A percentile compares a stretch with the other conserved stretches of the same genome.
Conservation (phyloP, 2,113 vertebrate genomes). For the Coregonus clupeaformis region DNA sequence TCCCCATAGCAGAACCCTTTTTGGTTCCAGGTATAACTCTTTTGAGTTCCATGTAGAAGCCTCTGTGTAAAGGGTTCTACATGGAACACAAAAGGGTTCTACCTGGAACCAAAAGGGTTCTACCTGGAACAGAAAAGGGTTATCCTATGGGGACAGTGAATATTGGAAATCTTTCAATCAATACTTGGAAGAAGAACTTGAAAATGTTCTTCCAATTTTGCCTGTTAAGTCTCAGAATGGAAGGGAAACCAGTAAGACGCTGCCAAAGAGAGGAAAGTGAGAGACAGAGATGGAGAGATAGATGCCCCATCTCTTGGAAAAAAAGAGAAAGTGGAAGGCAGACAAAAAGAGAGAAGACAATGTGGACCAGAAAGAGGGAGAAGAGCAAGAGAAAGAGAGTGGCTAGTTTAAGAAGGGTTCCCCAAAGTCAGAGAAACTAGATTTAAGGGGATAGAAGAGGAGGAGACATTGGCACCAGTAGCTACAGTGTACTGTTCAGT, state of each 20-base stretch:
- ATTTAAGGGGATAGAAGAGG: no score
- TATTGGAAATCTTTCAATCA: neutral
- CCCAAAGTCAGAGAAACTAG: neutral
- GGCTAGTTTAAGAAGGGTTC: constrained; percentile 6
- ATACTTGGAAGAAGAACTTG: neutral
- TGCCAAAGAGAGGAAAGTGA: neutral
- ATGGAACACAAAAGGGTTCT: no score
- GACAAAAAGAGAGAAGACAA: constrained; percentile 25
- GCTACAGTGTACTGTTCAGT: constrained; percentile 28
- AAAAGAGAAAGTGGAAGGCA: constrained; percentile 8
- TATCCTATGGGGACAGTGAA: no score
- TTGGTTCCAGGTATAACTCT: no score
- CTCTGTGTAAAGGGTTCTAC: no score
- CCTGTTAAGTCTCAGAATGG: no score
- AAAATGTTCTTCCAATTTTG: no score
- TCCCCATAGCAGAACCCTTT: no score
- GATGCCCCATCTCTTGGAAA: neutral
- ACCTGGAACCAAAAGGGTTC: no score
- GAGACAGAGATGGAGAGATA: neutral
- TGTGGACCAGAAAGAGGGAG: neutral
- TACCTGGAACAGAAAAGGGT: no score
- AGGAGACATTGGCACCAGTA: constrained; percentile 38
- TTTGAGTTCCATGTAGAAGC: no score
- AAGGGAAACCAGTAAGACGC: neutral
- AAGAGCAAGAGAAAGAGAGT: no score